A percentile compares a stretch with the other conserved stretches of the same genome.
Evolutionary conservation across 2,113 vertebrate species (phyloP).

Genomic region (Brachypteracias leptosomus): DNA sequence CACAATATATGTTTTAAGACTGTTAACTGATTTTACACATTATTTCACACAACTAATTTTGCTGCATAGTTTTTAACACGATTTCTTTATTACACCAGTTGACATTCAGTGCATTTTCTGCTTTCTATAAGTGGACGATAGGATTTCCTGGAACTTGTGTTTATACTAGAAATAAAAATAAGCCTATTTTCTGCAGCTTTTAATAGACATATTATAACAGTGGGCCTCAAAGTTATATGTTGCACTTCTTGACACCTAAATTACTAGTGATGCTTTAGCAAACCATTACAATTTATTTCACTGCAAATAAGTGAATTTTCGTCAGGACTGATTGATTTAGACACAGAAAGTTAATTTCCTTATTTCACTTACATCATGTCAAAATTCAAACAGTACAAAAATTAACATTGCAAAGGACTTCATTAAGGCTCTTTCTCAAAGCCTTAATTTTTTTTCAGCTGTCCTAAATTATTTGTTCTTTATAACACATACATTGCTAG

Average conservation of each 20-base stretch:
- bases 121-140: background rate
- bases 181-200: conserved; percentile 1
- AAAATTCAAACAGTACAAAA: conserved; percentile 26
- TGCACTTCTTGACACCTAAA: background rate
- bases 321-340: background rate
- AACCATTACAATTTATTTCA: background rate
- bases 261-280: background rate
- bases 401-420: background rate
- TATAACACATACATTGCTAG: background rate
- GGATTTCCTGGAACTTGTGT: background rate
- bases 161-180: conserved; percentile 22
- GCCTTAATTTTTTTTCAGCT: background rate
- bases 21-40: background rate
- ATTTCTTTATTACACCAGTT: background rate
- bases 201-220: background rate
- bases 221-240: background rate
- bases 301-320: conserved; percentile 16
- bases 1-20: background rate
- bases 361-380: background rate
- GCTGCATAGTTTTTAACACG: background rate
- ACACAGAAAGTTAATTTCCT: background rate
- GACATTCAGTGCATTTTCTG: background rate
- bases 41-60: conserved; percentile 15
- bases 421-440: background rate
- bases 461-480: background rate